phyloP scores from a whole-genome alignment of 2,888 invertebrate genomes.

The Phytoseiulus persimilis region DNA sequence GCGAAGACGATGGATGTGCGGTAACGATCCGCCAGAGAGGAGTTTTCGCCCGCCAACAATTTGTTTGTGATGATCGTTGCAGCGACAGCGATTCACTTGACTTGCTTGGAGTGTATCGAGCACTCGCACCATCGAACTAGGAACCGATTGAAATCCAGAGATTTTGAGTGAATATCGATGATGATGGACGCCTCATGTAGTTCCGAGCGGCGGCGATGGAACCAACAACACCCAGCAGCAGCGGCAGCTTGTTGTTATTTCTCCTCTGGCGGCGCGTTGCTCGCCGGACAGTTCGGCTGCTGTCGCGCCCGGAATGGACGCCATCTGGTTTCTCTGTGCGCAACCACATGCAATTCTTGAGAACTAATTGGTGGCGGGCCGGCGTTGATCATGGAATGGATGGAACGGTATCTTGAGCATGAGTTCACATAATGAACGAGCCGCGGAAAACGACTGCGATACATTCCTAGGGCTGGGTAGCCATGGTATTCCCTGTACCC shows the following conservation, averaged over 20 bases:
- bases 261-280: not conserved
- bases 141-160: not conserved
- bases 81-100: not conserved
- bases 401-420: too few species aligned
- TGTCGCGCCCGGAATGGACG: not conserved
- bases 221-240: not conserved
- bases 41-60: not conserved
- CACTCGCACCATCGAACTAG: not conserved
- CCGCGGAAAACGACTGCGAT: too few species aligned
- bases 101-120: not conserved
- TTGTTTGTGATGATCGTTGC: not conserved
- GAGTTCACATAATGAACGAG: too few species aligned
- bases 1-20: not conserved
- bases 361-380: too few species aligned
- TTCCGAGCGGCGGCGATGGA: not conserved
- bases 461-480: too few species aligned
- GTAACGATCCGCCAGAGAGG: not conserved
- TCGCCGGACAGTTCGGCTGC: not conserved
- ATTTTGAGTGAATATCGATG: not conserved
- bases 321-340: not conserved
- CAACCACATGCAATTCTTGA: too few species aligned
- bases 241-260: not conserved
- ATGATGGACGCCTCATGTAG: constrained; percentile 5
- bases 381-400: too few species aligned
- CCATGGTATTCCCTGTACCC: too few species aligned